These are phyloP conservation scores for Sebastes miniatus DNA, from an alignment of 2,797 vertebrate species.

Conservation along the genomic window DNA sequence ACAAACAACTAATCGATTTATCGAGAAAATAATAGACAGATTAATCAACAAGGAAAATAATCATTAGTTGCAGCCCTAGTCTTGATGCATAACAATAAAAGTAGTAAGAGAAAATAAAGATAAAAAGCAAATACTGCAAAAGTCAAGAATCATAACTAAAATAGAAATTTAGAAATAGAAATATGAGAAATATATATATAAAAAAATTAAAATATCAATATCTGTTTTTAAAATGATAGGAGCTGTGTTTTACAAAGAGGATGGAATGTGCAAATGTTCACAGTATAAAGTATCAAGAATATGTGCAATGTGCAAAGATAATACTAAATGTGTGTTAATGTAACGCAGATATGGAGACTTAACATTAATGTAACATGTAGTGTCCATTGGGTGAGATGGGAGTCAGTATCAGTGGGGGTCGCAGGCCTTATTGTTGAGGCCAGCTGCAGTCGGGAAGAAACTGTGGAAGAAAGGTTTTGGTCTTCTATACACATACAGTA, in stretches of 20 bases:
- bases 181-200: not conserved
- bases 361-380: not conserved
- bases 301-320: not conserved
- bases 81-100: not conserved
- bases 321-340: not conserved
- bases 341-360: not conserved
- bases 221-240: not conserved
- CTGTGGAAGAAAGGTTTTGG: too few species aligned
- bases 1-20: too few species aligned
- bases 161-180: not conserved
- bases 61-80: not conserved
- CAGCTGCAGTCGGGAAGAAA: not conserved
- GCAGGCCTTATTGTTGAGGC: rapidly evolving
- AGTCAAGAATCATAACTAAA: not conserved
- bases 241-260: not conserved
- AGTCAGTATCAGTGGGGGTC: not conserved
- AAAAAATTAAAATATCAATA: not conserved
- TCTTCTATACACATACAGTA: not conserved
- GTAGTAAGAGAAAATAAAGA: not conserved
- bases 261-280: not conserved
- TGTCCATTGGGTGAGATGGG: not conserved
- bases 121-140: not conserved
- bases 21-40: too few species aligned
- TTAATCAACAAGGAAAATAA: too few species aligned
- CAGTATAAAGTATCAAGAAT: not conserved